A percentile compares a stretch with the other conserved stretches of the same genome.
phyloP scores from a whole-genome alignment of 1,140 invertebrate species.

The Drosophila mojavensis region DNA sequence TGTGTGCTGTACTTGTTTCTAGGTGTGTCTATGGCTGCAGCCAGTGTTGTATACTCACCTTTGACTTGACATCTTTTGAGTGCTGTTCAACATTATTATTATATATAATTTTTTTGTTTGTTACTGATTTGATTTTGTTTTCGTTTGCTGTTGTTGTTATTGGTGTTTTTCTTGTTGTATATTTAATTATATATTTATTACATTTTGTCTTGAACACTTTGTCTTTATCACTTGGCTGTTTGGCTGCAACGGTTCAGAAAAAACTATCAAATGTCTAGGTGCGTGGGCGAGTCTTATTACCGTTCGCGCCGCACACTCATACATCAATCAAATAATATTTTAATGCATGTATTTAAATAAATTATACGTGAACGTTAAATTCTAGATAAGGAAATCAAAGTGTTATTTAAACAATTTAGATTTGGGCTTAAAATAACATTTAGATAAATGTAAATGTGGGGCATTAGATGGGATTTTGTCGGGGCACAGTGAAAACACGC shows the following conservation, averaged over 20 bases:
- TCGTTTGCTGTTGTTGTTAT: constrained; percentile 30
- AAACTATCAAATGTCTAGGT: constrained; percentile 66
- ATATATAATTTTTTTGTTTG: constrained; percentile 16
- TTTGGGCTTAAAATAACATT: constrained; percentile 24
- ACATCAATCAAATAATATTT: constrained; percentile 72
- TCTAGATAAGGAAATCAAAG: background rate
- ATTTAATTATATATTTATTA: constrained; percentile 64
- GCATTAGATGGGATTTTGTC: constrained; percentile 21
- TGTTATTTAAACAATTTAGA: background rate
- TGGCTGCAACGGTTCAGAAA: constrained; percentile 58
- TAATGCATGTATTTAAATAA: constrained; percentile 61
- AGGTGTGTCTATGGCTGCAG: constrained; percentile 46
- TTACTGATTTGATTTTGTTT: constrained; percentile 24
- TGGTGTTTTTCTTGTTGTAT: constrained; percentile 37
- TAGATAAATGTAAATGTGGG: constrained; percentile 14
- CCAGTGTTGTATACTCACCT: constrained; percentile 56
- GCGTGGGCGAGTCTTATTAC: constrained; percentile 36
- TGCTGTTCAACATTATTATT: constrained; percentile 29
- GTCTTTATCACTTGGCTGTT: constrained; percentile 73
- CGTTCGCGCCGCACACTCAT: constrained; percentile 14
- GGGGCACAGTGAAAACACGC: background rate
- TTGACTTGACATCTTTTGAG: constrained; percentile 56
- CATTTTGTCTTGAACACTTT: constrained; percentile 79
- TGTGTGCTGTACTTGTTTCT: constrained; percentile 13
- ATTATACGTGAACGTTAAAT: background rate